phyloP scores from a whole-genome alignment of 2,888 invertebrate species.

The Chrysina gloriosa region DNA sequence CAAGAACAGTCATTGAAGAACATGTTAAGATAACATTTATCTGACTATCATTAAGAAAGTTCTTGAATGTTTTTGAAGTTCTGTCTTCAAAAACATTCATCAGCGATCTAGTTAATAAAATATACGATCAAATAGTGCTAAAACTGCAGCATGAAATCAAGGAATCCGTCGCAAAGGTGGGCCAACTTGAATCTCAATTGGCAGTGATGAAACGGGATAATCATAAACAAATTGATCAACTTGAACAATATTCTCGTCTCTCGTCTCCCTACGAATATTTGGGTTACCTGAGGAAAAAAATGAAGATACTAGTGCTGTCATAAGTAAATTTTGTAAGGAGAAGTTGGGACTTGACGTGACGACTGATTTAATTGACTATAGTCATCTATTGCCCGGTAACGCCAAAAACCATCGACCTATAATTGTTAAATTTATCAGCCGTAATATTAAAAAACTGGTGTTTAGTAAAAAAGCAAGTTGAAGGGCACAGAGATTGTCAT shows the following conservation, averaged over 20 bases:
- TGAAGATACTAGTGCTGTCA: neutral
- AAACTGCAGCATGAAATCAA: no score
- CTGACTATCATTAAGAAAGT: no score
- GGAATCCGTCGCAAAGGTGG: neutral
- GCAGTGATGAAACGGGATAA: neutral
- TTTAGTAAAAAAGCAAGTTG: neutral
- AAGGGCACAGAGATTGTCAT: neutral
- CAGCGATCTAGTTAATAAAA: no score
- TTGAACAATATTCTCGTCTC: neutral
- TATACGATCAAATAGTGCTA: no score
- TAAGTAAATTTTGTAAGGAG: slow-evolving; percentile 15
- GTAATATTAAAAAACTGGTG: neutral
- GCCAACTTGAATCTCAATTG: neutral
- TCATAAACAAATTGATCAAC: neutral
- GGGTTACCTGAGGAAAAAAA: slow-evolving; percentile 7
- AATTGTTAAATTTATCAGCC: neutral
- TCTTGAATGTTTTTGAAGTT: no score
- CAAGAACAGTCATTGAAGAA: no score
- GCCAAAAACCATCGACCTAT: neutral
- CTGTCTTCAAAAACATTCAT: no score
- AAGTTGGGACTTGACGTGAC: neutral
- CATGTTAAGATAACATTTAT: no score
- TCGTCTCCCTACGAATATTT: neutral
- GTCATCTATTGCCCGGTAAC: neutral
- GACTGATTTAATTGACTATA: neutral